Conservation (phyloP, 2,888 invertebrate species). For the Zygogramma bicolorata region DNA sequence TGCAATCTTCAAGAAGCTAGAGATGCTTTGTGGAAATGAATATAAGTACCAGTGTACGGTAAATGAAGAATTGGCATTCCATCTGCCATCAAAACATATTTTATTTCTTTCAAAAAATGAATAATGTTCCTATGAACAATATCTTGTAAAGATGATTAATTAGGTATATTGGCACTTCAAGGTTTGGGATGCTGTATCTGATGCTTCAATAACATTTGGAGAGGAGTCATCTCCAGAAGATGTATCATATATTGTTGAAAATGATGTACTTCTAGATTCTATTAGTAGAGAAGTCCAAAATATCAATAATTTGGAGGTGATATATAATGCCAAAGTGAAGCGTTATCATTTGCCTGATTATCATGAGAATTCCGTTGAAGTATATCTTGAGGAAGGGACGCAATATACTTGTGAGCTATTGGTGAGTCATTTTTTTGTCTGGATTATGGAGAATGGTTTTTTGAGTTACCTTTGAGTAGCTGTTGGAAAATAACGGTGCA, state of each 20-base stretch:
- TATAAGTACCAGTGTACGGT: no score
- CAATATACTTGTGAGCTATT: slow-evolving; percentile 75
- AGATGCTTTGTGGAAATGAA: no score
- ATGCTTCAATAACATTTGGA: slow-evolving; percentile 89
- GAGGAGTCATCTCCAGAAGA: slow-evolving; percentile 78
- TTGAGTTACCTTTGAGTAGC: no score
- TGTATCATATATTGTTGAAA: slow-evolving; percentile 94
- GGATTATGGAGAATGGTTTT: no score
- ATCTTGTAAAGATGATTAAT: no score
- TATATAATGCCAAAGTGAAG: slow-evolving; percentile 78
- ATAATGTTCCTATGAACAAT: no score
- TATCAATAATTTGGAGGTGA: slow-evolving; percentile 73
- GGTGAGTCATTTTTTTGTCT: slow-evolving; percentile 70
- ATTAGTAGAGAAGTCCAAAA: slow-evolving; percentile 73
- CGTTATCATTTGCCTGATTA: slow-evolving; percentile 72
- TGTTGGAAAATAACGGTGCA: no score
- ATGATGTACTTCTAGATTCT: slow-evolving; percentile 86
- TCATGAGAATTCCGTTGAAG: slow-evolving; percentile 62
- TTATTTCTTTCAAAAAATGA: no score
- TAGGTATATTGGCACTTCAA: no score
- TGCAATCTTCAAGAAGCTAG: no score
- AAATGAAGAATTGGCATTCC: no score
- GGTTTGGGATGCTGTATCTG: slow-evolving; percentile 95
- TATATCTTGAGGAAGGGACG: slow-evolving; percentile 76
- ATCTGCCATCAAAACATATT: no score